These are phyloP conservation scores for Torymus auratus DNA, from an alignment of 2,888 invertebrate species.

Conservation along the genomic window DNA sequence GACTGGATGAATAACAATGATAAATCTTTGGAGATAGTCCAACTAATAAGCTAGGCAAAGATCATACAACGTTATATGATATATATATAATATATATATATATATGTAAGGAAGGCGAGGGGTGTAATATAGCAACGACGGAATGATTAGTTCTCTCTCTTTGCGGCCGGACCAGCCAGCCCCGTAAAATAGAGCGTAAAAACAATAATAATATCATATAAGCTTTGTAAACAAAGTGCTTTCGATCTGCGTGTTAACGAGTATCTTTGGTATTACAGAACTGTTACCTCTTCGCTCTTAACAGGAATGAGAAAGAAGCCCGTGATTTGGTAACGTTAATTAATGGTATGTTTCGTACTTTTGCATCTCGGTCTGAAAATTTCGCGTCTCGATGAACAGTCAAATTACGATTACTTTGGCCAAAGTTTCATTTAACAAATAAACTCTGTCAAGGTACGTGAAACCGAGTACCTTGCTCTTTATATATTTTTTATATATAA, in stretches of 20 bases:
- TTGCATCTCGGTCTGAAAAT: background rate
- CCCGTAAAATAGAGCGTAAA: constrained; percentile 48
- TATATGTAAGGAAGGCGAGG: constrained; percentile 8
- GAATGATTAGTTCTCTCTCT: constrained; percentile 53
- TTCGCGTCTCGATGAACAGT: constrained; percentile 49
- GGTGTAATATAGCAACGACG: constrained; percentile 50
- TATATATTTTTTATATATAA: background rate
- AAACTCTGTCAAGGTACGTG: constrained; percentile 49
- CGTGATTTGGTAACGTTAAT: constrained; percentile 50
- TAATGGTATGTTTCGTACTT: constrained; percentile 17
- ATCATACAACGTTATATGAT: constrained; percentile 35
- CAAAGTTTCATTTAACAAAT: constrained; percentile 49
- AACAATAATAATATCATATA: constrained; percentile 38
- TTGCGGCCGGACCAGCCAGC: constrained; percentile 70
- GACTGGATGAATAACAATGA: constrained; percentile 51
- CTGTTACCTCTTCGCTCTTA: constrained; percentile 46
- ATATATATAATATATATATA: too few species aligned
- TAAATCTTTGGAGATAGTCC: constrained; percentile 53
- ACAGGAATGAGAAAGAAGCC: constrained; percentile 30
- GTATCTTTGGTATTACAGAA: constrained; percentile 59
- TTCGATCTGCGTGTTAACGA: constrained; percentile 58
- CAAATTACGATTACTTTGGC: constrained; percentile 53
- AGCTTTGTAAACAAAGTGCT: constrained; percentile 54
- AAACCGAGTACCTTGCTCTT: constrained; percentile 30
- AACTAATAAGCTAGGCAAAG: constrained; percentile 45